Base-by-base conservation (phyloP, 2,888 invertebrate species). In the Spodoptera exigua region DNA sequence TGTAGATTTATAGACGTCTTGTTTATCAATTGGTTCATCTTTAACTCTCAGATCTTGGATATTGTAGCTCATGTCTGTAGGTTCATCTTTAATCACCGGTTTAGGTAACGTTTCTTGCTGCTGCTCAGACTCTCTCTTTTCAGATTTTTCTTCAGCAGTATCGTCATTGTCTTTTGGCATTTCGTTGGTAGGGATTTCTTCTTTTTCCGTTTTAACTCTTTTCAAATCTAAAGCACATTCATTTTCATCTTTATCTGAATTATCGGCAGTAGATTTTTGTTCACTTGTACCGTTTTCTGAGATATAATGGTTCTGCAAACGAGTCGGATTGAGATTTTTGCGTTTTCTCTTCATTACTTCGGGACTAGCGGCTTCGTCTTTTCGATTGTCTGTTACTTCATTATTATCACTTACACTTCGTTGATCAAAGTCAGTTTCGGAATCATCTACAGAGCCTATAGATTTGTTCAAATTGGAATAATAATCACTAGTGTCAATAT, bases 251-350 rank as follows among this genome's bases (percentile, higher is more conserved):
- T 76, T 67, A 35, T 84, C 81, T 13, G 74, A 78, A n/a, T 85
- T 80, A 45, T 85, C 85, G 59, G 76, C 27, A 27, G 27, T 27
- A 5, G 27, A 66, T 57, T 84, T 83, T 51, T 83, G 78, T 43
- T 79, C 78, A 2, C 70, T 62, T 32, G 82, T 76, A 39, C 77
- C 73, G 61, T 80, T 85, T 47, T 87, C 87, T 2, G 80, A 68
- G 17, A 74, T 73, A 45, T 82, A 82, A 52, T 80, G 86, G 55
- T 87, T 90, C n/a, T 97, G 96, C 83, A 97, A 96, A 67, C 97
- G 95, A 1, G 97, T 97, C 0, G 98, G 98, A 86, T 98, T 98
- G 78, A 97, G 96, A 78, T 96, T 98, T 91, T 98, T 98, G 27
- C 98, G 95, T 89, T 98, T 98, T 55, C 98, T 95, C 82, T 97